Percentiles rank a stretch among this genome's conserved stretches.
phyloP scores from a whole-genome alignment of 2,113 vertebrate species.

The Acanthisitta chloris region DNA sequence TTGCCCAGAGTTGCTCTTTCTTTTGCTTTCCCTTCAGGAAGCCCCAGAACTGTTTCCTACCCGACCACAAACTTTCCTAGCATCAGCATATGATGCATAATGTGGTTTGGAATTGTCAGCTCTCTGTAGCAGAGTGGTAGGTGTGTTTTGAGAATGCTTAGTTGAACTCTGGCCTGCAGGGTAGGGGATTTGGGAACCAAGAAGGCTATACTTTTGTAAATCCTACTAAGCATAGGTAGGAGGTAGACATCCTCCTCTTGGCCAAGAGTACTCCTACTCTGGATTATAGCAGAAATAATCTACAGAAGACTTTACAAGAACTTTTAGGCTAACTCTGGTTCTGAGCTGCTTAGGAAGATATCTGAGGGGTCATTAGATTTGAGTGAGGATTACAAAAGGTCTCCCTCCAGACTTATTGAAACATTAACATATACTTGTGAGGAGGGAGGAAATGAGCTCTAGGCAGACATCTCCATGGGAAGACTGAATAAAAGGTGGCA shows the following conservation, averaged over 20 bases:
- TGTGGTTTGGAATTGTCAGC: not conserved
- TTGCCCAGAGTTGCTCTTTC: not conserved
- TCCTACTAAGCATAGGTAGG: not conserved
- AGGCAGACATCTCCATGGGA: not conserved
- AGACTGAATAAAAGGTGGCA: not conserved
- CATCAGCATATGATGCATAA: not conserved
- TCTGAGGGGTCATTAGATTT: not conserved
- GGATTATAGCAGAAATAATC: not conserved
- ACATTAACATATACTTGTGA: not conserved
- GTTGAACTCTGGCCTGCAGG: not conserved
- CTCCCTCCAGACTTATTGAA: not conserved
- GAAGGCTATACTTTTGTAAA: not conserved
- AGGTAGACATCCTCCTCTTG: not conserved
- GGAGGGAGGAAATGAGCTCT: not conserved
- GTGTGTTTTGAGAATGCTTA: not conserved
- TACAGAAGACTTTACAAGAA: not conserved
- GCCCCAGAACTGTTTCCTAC: not conserved
- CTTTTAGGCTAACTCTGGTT: not conserved
- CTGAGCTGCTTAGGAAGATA: not conserved
- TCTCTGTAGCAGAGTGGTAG: not conserved
- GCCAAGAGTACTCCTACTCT: not conserved
- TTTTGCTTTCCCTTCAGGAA: not conserved
- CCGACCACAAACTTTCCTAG: not conserved
- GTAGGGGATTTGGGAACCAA: not conserved
- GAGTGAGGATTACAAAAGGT: not conserved